Conservation (phyloP, 2,888 invertebrate species). For the Brassicogethes aeneus region DNA sequence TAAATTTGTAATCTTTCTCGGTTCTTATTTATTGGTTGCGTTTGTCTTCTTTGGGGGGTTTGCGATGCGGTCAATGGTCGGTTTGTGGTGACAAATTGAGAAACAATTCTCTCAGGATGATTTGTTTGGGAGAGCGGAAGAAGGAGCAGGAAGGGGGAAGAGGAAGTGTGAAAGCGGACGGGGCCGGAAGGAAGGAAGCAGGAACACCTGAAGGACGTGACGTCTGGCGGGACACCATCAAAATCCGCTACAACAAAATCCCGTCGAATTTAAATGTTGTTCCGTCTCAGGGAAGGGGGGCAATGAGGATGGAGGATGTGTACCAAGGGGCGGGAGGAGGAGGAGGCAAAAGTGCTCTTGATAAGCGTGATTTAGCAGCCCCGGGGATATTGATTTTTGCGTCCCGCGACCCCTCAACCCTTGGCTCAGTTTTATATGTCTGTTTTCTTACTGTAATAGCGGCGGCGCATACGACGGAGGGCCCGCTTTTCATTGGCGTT, state of each 20-base stretch:
- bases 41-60: no score
- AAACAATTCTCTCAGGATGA: not conserved
- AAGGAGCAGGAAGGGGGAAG: constrained; percentile 1
- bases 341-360: constrained; percentile 44
- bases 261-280: no score
- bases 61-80: no score
- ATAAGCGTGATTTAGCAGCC: constrained; percentile 68
- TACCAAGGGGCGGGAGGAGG: constrained; percentile 31
- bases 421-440: constrained; percentile 47
- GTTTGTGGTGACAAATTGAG: no score
- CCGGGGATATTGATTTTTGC: constrained; percentile 54
- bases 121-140: not conserved
- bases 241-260: no score
- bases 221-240: not conserved
- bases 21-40: no score
- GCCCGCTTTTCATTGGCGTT: constrained; percentile 38
- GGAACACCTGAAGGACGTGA: not conserved
- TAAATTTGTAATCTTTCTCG: no score
- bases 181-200: not conserved
- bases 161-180: not conserved
- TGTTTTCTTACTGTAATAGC: constrained; percentile 48
- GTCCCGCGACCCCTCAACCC: constrained; percentile 41
- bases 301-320: constrained; percentile 28
- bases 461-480: constrained; percentile 30
- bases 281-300: constrained; percentile 15